phyloP scores from a whole-genome alignment of 2,888 invertebrate genomes.

The Cataglyphis livida region DNA sequence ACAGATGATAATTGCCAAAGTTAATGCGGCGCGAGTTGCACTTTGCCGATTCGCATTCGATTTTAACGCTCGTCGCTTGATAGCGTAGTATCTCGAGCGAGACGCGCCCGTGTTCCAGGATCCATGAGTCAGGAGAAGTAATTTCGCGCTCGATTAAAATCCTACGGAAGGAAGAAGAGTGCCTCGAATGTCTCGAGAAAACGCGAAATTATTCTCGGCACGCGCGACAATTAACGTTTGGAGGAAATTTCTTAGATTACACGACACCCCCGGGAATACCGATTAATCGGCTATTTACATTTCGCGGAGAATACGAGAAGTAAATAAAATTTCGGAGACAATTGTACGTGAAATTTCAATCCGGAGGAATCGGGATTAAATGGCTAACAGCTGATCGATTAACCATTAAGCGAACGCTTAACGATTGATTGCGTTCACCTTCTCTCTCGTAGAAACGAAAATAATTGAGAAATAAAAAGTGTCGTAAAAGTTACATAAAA shows the following conservation, averaged over 20 bases:
- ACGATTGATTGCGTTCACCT: not conserved
- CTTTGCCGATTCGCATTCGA: not conserved
- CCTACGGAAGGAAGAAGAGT: not conserved
- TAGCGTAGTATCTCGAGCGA: not conserved
- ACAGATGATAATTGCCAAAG: constrained; percentile 60
- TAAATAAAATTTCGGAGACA: constrained; percentile 40
- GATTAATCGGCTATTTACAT: constrained; percentile 31
- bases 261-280: not conserved
- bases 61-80: not conserved
- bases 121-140: not conserved
- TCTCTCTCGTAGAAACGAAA: not conserved
- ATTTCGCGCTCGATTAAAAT: not conserved
- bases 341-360: constrained; percentile 40
- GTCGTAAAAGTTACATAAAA: not conserved
- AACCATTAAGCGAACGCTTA: constrained; percentile 19
- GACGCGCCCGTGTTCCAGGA: not conserved
- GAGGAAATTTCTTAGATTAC: constrained; percentile 11
- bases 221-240: constrained; percentile 8
- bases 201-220: not conserved
- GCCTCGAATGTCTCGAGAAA: not conserved
- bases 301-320: constrained; percentile 18
- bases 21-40: constrained; percentile 34
- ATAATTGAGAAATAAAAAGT: constrained; percentile 9
- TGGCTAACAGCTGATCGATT: constrained; percentile 25
- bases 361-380: constrained; percentile 40